Evolutionary conservation across 2,888 invertebrate species (phyloP), one percentile per base, ranked within the genome.

Genomic region (Agrotis exclamationis): DNA sequence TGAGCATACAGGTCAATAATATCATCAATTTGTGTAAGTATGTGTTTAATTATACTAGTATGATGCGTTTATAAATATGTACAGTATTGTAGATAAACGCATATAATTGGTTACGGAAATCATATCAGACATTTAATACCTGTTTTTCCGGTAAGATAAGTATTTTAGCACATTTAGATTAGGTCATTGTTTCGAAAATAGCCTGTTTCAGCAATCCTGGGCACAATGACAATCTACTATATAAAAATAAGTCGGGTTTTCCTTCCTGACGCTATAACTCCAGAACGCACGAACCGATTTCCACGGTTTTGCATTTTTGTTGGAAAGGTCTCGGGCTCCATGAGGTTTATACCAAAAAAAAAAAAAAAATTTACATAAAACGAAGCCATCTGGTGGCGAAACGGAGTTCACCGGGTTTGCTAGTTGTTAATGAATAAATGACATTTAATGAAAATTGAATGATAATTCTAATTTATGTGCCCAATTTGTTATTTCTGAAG

Each of bases 121-220:
- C 39, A 47, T 65, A 66, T 74, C 67, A 59, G 53, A 20, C 6
- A 18, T 65, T 44, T 65, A 58, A 47, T 65, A 51, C 22, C 22
- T n/a, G 22, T 28, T 68, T 74, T 74, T 68, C 73, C 75, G 68
- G 59, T 45, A 14, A 24, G 68, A 59, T 75, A 39, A 57, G 14
- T 9, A 14, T 3, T 16, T 50, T 57, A 33, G 33, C 13, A 50
- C n/a, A 48, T 20, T n/a, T 39, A n/a, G 39, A 16, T 22, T 54
- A 0, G 16, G 3, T 18, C 1, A 1, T 18, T 54, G 18, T 20
- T 62, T 47, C 14, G 14, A 0, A 60, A 70, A 47, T 45, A 0
- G 3, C 0, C 11, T 20, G 13, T 62, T 44, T 47, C 1, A 28
- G 0, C 22, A 33, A 0, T 28, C 1, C 1, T 33, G 16, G 24